Conservation (phyloP, 1,140 invertebrate genomes). For the Agraylea sexmaculata region DNA sequence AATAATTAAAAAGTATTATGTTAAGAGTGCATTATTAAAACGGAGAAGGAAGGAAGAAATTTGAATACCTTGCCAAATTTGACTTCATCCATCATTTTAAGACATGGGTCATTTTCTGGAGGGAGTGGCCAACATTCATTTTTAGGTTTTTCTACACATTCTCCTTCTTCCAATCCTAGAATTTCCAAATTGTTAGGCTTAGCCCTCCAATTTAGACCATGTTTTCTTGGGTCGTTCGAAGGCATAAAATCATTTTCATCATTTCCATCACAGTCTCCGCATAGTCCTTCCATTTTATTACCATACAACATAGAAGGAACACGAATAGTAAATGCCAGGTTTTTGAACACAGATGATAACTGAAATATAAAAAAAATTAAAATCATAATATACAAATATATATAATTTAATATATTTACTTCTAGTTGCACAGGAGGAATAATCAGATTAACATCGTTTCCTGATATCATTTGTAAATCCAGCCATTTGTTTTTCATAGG, state of each 20-base stretch:
- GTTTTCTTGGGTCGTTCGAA: constrained; percentile 41
- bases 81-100: constrained; percentile 45
- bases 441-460: constrained; percentile 36
- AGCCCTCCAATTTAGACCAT: constrained; percentile 50
- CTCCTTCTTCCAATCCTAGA: constrained; percentile 22
- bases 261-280: constrained; percentile 64
- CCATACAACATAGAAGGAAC: constrained; percentile 61
- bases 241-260: constrained; percentile 50
- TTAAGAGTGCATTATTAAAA: constrained; percentile 5
- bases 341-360: constrained; percentile 32
- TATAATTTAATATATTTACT: constrained; percentile 23
- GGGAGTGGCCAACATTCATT: constrained; percentile 41
- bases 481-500: constrained; percentile 44
- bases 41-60: too few relatives aligned
- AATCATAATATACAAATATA: neutral
- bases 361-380: constrained; percentile 16
- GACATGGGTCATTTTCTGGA: constrained; percentile 49
- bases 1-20: constrained; percentile 11
- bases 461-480: constrained; percentile 30
- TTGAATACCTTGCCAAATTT: constrained; percentile 52
- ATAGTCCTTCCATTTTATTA: constrained; percentile 62
- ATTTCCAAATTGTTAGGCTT: constrained; percentile 32
- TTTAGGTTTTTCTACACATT: constrained; percentile 27
- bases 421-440: constrained; percentile 40
- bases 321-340: constrained; percentile 49